A percentile compares a stretch with the other conserved stretches of the same genome.
These are phyloP conservation scores for Montipora capitata DNA, from an alignment of 92 coral and sea anemone species.

Conservation along the genomic window DNA sequence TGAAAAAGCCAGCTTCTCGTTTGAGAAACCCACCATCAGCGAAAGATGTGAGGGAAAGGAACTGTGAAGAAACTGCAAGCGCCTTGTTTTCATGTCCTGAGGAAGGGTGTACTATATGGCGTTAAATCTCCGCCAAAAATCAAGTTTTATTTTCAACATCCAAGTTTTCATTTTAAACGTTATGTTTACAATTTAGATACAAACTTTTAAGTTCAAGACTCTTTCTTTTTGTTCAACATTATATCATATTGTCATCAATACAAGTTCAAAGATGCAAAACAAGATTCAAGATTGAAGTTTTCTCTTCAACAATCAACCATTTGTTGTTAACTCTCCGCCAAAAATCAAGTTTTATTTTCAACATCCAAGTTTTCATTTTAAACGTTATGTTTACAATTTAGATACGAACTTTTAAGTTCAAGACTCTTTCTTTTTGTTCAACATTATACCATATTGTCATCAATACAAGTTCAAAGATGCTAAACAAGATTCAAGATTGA, in stretches of 20 bases:
- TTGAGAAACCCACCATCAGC: conserved; percentile 3
- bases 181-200: too few relatives aligned
- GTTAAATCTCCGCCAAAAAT: conserved; percentile 5
- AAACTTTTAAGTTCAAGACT: not conserved
- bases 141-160: too few relatives aligned
- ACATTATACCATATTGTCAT: not conserved
- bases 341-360: not conserved
- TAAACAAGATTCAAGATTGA: conserved; percentile 15
- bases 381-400: not conserved
- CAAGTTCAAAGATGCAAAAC: conserved; percentile 12
- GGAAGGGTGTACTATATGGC: conserved; percentile 1
- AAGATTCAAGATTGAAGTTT: conserved; percentile 18
- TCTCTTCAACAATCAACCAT: not conserved
- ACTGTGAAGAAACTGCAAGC: conserved; percentile 6
- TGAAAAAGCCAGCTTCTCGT: conserved; percentile 37
- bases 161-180: conserved; percentile 1
- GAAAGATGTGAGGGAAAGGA: conserved; percentile 1
- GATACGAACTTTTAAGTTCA: too few relatives aligned
- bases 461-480: conserved; percentile 11
- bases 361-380: conserved; percentile 11
- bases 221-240: not conserved
- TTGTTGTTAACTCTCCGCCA: not conserved
- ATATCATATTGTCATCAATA: not conserved
- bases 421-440: not conserved
- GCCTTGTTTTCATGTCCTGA: conserved; percentile 6